Evolutionary conservation across 1,140 invertebrate genomes (phyloP), one percentile per base, ranked within the genome.

Genomic region (Saxidomus purpurata): DNA sequence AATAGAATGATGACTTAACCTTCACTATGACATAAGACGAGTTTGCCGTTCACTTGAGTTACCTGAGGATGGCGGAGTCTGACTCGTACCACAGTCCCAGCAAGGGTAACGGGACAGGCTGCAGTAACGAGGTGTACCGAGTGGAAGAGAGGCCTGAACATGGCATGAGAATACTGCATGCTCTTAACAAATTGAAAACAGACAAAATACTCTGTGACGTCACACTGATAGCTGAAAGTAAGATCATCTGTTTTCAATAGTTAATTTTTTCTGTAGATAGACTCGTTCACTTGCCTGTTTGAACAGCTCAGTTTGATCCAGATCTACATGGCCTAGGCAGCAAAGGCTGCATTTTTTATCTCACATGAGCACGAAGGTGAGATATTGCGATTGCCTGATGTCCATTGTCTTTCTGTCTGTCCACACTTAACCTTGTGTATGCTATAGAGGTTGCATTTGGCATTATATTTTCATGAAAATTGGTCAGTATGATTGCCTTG

Each of bases 151-250:
- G 93, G 40, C 94, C 93, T n/a, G 94, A 95, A 90, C 95, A 96
- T 93, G 95, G 95, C 82, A 95, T 95, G 94, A 95, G 94, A 74
- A 94, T 96, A 76, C 86, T 96, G 61, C 95, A 95, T 76, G 95
- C 95, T 15, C 92, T 96, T 11, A 94, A 95, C 90, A 94, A 94
- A 87, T 90, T 96, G 4, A 95, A 95, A 91, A 94, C 91, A 74
- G 95, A 96, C 74, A 94, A 95, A 89, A 93, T 95, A 55, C 91
- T 96, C 17, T 96, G 95, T 94, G 95, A 96, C 93, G 95, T 96
- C 31, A 95, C 94, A 47, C 92, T 96, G 22, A 95, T 96, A 76
- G 95, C 95, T 92, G 95, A 96, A 95, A 94, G 95, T 95, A 89
- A 63, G 74, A 36, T 22, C 22, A 36, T 15, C 19, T 43, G 43